A percentile compares a stretch with the other conserved stretches of the same genome.
Conservation (phyloP, 2,113 vertebrate species). For the Motacilla tschutschensis region DNA sequence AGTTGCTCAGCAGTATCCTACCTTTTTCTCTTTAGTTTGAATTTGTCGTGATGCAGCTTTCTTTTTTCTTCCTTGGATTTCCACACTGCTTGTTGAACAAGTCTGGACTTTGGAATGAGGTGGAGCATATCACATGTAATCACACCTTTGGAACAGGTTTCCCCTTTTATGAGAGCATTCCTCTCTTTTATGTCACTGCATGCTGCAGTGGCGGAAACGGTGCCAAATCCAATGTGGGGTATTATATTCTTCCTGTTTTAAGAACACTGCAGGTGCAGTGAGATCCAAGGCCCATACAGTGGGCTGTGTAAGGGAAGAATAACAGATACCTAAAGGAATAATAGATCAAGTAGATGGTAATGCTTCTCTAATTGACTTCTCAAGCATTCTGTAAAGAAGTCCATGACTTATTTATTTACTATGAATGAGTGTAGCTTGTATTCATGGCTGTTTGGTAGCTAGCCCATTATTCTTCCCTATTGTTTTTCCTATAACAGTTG, state of each 20-base stretch:
- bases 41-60: neutral
- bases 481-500: neutral
- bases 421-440: neutral
- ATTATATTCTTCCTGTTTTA: neutral
- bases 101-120: conserved; percentile 9
- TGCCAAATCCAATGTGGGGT: neutral
- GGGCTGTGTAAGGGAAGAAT: neutral
- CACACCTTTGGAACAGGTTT: neutral
- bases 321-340: neutral
- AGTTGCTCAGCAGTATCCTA: neutral
- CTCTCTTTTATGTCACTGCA: neutral
- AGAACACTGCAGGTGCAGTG: neutral
- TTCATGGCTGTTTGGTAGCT: neutral
- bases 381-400: neutral
- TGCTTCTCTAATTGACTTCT: neutral
- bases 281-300: neutral
- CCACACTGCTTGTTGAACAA: neutral
- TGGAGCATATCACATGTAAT: neutral
- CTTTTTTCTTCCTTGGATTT: neutral
- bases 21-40: neutral
- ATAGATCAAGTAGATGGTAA: neutral
- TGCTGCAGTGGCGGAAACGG: neutral
- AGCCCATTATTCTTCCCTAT: neutral
- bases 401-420: neutral
- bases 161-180: neutral